These are phyloP conservation scores for Altica lythri DNA, from an alignment of 2,888 invertebrate species.

Conservation along the genomic window DNA sequence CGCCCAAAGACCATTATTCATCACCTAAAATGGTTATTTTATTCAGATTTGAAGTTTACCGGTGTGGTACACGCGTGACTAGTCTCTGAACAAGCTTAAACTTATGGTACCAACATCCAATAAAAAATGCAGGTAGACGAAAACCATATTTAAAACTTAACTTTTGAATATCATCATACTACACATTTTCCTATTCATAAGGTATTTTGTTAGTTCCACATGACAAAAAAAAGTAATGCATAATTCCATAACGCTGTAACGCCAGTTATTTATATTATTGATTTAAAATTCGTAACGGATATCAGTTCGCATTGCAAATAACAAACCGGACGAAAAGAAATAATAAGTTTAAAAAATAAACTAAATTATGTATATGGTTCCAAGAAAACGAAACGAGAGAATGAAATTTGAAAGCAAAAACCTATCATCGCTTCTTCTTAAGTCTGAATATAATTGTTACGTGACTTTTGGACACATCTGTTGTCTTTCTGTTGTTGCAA, in stretches of 20 bases:
- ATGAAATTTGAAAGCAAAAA: slow-evolving; percentile 8
- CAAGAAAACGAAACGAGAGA: slow-evolving; percentile 12
- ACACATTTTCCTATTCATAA: not conserved
- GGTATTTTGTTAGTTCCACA: not conserved
- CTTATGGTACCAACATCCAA: slow-evolving; percentile 6
- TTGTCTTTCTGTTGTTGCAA: too few relatives aligned
- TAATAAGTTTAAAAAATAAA: slow-evolving; percentile 7
- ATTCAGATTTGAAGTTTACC: slow-evolving; percentile 29
- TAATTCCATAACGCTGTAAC: too few relatives aligned
- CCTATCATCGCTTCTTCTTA: slow-evolving; percentile 14
- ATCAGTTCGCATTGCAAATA: slow-evolving; percentile 3
- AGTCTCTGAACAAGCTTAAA: slow-evolving; percentile 9
- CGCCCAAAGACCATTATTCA: slow-evolving; percentile 35
- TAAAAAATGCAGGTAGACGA: slow-evolving; percentile 14
- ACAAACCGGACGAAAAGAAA: slow-evolving; percentile 3
- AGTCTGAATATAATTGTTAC: slow-evolving; percentile 30
- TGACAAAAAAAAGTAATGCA: too few relatives aligned
- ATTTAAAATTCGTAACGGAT: slow-evolving; percentile 11
- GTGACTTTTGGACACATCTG: slow-evolving; percentile 36
- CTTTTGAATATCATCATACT: too few relatives aligned
- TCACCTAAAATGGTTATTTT: slow-evolving; percentile 37
- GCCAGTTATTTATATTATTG: too few relatives aligned
- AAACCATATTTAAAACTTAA: too few relatives aligned
- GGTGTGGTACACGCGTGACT: slow-evolving; percentile 10
- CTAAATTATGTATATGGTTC: too few relatives aligned